Evolutionary conservation across 1,140 invertebrate genomes (phyloP).

Genomic region (Rhopalosiphum maidis): DNA sequence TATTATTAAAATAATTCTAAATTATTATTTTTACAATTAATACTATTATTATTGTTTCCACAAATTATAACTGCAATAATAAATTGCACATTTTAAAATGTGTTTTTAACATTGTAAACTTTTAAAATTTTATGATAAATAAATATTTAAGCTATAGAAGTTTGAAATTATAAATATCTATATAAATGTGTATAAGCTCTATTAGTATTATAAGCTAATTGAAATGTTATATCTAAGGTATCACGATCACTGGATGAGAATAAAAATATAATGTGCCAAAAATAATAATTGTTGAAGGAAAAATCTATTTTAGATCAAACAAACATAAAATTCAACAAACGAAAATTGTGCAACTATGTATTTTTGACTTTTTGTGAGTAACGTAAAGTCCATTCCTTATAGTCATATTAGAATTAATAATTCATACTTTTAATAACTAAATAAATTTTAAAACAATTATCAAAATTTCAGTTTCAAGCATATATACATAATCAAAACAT

Average conservation of each 20-base stretch:
- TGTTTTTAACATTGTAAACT: slow-evolving; percentile 26
- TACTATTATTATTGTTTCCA: slow-evolving; percentile 57
- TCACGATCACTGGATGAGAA: not conserved
- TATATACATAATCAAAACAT: too few relatives aligned
- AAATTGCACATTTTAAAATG: slow-evolving; percentile 49
- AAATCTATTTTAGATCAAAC: too few relatives aligned
- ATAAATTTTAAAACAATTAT: too few relatives aligned
- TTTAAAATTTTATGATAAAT: slow-evolving; percentile 29
- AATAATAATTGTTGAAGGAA: too few relatives aligned
- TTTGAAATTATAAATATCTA: not conserved
- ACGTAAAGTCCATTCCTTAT: too few relatives aligned
- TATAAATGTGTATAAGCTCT: not conserved
- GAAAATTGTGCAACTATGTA: too few relatives aligned
- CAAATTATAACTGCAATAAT: slow-evolving; percentile 52
- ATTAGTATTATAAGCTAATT: not conserved
- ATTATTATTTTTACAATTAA: slow-evolving; percentile 50
- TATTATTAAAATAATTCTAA: slow-evolving; percentile 4
- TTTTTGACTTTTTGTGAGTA: too few relatives aligned
- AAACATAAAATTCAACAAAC: too few relatives aligned
- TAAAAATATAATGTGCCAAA: not conserved
- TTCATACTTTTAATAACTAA: too few relatives aligned
- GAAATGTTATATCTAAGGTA: not conserved
- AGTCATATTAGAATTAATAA: too few relatives aligned
- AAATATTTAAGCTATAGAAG: not conserved
- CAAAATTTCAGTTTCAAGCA: too few relatives aligned